Conservation (phyloP, 2,113 vertebrate species). For the Natator depressus region DNA sequence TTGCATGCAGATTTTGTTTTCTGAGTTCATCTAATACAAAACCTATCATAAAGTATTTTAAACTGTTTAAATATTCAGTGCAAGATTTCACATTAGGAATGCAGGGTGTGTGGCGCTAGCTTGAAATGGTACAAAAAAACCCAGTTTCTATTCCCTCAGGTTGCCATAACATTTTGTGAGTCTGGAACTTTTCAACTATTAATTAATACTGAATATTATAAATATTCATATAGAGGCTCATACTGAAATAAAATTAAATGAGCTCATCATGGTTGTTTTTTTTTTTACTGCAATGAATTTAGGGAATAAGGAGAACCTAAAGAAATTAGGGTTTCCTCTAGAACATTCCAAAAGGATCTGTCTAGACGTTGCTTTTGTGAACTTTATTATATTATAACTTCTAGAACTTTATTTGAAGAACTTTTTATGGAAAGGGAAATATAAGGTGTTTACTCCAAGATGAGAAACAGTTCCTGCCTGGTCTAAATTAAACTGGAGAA, state of each 20-base stretch:
- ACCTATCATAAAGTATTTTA: neutral
- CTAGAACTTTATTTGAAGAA: neutral
- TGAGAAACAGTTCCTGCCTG: neutral
- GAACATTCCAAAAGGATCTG: neutral
- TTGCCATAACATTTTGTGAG: slow-evolving; percentile 17
- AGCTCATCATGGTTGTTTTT: neutral
- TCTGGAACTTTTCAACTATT: slow-evolving; percentile 44
- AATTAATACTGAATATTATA: slow-evolving; percentile 43
- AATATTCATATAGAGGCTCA: slow-evolving; percentile 67
- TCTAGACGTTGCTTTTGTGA: rapidly evolving
- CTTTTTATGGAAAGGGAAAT: neutral
- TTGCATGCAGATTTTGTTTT: neutral
- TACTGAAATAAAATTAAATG: slow-evolving; percentile 43
- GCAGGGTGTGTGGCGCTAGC: slow-evolving; percentile 40
- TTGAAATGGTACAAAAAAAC: slow-evolving; percentile 16
- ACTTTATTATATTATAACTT: neutral
- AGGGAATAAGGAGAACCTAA: slow-evolving; percentile 13
- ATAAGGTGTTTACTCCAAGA: neutral
- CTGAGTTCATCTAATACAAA: slow-evolving; percentile 12
- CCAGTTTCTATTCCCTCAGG: slow-evolving; percentile 10
- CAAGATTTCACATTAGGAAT: slow-evolving; percentile 39
- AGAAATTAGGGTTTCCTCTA: neutral
- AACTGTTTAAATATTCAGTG: slow-evolving; percentile 38
- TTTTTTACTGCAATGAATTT: slow-evolving; percentile 20
- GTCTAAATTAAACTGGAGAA: neutral